These are phyloP conservation scores for Coturnix japonica DNA, from an alignment of 2,113 vertebrate genomes.

Conservation along the genomic window DNA sequence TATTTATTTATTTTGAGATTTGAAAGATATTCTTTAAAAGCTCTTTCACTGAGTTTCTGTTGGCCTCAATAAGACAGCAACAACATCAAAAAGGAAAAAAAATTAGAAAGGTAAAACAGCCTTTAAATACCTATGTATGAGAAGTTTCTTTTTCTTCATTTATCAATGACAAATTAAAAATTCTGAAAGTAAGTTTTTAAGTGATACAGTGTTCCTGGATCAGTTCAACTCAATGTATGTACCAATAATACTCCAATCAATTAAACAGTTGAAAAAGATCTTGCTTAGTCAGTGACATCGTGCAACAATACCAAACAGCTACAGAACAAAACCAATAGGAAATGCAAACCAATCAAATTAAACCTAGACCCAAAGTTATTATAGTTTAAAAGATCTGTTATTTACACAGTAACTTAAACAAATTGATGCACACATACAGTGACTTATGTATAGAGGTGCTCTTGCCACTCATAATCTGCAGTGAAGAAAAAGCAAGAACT, in stretches of 20 bases:
- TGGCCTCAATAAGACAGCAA: not conserved
- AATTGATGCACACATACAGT: not conserved
- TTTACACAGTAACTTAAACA: not conserved
- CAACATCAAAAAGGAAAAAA: not conserved
- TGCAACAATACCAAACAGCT: not conserved
- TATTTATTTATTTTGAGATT: not conserved
- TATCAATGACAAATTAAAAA: not conserved
- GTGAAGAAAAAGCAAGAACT: not conserved
- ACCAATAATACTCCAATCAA: not conserved
- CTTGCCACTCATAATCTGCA: not conserved
- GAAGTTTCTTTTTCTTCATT: not conserved
- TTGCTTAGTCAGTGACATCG: not conserved
- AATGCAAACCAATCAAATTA: not conserved
- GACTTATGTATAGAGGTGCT: not conserved
- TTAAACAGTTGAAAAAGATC: not conserved
- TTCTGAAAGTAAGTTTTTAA: not conserved
- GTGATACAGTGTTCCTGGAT: not conserved
- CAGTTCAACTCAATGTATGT: not conserved
- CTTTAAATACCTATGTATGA: not conserved
- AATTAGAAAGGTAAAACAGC: accelerated
- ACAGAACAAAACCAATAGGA: not conserved
- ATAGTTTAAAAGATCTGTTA: not conserved
- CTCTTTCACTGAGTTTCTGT: not conserved
- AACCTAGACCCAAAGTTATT: not conserved
- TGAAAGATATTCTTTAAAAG: not conserved